Evolutionary conservation across 1,140 invertebrate genomes (phyloP).

Genomic region (Diorhabda elongata): DNA sequence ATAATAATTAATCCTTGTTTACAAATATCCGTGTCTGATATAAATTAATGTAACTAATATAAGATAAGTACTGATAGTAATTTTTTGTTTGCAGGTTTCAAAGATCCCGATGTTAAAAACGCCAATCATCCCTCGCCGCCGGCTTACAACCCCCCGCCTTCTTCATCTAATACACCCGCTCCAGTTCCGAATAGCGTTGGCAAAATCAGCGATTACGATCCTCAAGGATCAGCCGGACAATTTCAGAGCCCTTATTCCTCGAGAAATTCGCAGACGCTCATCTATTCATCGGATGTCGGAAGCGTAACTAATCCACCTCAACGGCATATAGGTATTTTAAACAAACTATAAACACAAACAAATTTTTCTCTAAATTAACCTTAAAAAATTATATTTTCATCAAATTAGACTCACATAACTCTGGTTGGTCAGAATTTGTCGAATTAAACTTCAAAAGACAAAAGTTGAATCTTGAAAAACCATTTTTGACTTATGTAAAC

Average conservation of each 20-base stretch:
- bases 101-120: conserved; percentile 21
- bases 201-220: conserved; percentile 78
- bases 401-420: too few species aligned
- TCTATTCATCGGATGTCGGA: conserved; percentile 76
- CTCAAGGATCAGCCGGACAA: conserved; percentile 39
- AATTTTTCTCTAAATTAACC: too few species aligned
- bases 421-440: too few species aligned
- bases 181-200: conserved; percentile 52
- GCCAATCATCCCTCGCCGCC: conserved; percentile 15
- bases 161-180: conserved; percentile 21
- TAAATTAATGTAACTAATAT: too few species aligned
- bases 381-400: too few species aligned
- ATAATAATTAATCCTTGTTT: too few species aligned
- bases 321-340: conserved; percentile 48
- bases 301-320: conserved; percentile 59
- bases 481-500: too few species aligned
- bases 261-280: conserved; percentile 59
- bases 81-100: conserved; percentile 5
- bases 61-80: too few species aligned
- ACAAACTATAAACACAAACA: too few species aligned
- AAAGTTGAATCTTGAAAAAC: too few species aligned
- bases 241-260: conserved; percentile 62
- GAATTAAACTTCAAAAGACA: too few species aligned
- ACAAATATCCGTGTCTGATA: too few species aligned
- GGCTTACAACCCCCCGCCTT: conserved; percentile 12